phyloP scores from a whole-genome alignment of 2,113 vertebrate species.

The Brachionichthys hirsutus region DNA sequence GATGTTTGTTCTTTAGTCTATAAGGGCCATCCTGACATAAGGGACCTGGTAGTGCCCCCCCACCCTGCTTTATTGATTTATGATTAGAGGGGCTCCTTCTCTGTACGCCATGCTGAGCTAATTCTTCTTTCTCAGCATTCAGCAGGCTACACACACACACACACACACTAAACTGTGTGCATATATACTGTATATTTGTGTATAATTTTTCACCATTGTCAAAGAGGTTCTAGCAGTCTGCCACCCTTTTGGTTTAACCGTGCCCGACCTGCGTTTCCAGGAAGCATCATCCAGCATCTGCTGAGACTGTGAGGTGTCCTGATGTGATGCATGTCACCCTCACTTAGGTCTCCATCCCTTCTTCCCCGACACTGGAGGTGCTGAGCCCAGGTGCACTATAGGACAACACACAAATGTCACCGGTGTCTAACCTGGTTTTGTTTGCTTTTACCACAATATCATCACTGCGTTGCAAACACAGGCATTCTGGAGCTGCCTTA shows the following conservation, averaged over 20 bases:
- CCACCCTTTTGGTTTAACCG: constrained; percentile 4
- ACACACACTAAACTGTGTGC: too few species aligned
- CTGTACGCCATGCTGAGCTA: background rate
- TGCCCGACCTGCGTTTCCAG: constrained; percentile 5
- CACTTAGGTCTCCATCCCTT: constrained; percentile 2
- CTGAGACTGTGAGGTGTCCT: constrained; percentile 1
- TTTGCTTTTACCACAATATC: background rate
- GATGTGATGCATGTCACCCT: constrained; percentile 24
- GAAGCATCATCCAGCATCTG: background rate
- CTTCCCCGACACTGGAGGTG: background rate
- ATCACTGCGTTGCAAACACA: background rate
- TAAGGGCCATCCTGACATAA: background rate
- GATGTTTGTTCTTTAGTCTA: too few species aligned
- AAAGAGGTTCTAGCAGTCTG: too few species aligned
- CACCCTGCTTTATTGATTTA: too few species aligned
- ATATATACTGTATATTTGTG: too few species aligned
- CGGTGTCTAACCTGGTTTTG: background rate
- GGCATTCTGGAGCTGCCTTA: background rate
- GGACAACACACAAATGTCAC: constrained; percentile 4
- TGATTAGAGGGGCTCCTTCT: too few species aligned
- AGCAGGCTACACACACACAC: too few species aligned
- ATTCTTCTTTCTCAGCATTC: too few species aligned
- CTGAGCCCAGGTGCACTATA: constrained; percentile 12
- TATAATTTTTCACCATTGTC: too few species aligned
- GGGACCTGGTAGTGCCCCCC: background rate